Evolutionary conservation across 2,888 invertebrate species (phyloP), one percentile per base, ranked within the genome.

Genomic region (Heliconius hortense): DNA sequence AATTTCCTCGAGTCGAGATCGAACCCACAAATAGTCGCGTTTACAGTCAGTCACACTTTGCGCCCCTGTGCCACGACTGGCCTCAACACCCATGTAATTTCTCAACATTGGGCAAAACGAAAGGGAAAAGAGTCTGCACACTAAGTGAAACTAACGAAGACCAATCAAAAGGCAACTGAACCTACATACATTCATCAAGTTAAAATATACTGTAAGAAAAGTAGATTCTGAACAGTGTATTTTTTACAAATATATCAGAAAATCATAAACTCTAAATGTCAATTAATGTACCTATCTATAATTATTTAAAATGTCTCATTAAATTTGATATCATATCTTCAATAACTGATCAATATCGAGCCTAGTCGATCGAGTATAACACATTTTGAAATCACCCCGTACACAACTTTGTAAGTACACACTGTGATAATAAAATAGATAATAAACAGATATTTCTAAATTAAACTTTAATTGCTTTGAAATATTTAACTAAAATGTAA

Each of bases 301-400:
- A 2, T 21, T 53, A 53, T 53, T 18, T 21, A 18, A 53, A n/a
- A 64, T n/a, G 35, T 35, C 1, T 21, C 4, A 35, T 21, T 35
- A 64, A 64, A 64, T 31, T 63, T 28, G 7, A 63, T 63, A 63
- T 63, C 63, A 63, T 35, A 64, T 35, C 11, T 64, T 35, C 4
- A 35, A 13, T 39, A n/a, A 35, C 39, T 39, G n/a, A 13, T 35
- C n/a, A 35, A n/a, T 35, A 64, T 64, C 35, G n/a, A 5, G 4
- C 11, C n/a, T 4, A 5, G 13, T 39, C n/a, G n/a, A 35, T 64
- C 35, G 13, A n/a, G 11, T 35, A 35, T 63, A 21, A 63, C 13
- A n/a, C 15, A 48, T 48, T 24, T 35, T 64, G 11, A 64, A 39
- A 64, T 64, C 10, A 63, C 31, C 31, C n/a, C 63, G 10, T 63